phyloP scores from a whole-genome alignment of 2,797 vertebrate genomes.

The Crypturellus tataupa region DNA sequence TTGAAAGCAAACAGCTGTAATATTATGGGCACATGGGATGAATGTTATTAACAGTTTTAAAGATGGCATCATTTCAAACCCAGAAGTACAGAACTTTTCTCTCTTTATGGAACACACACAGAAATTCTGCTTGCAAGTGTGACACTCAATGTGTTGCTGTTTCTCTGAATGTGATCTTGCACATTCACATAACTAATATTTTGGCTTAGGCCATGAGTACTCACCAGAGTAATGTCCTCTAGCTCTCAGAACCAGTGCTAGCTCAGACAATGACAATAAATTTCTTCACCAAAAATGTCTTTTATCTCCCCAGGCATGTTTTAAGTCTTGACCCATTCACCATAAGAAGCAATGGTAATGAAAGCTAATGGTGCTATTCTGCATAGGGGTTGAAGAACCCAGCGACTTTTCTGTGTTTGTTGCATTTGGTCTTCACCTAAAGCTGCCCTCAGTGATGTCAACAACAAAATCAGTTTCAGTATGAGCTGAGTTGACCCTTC shows the following conservation, averaged over 20 bases:
- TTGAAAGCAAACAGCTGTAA: neutral
- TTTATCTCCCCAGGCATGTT: neutral
- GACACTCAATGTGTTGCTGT: neutral
- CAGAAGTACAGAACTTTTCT: neutral
- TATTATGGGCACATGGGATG: neutral
- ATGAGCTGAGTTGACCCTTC: neutral
- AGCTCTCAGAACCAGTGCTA: neutral
- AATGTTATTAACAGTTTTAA: neutral
- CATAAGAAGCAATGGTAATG: neutral
- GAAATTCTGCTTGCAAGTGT: neutral
- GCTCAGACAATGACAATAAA: neutral
- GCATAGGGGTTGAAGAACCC: neutral
- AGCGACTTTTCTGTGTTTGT: neutral
- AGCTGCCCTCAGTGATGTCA: neutral
- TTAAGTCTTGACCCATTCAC: neutral
- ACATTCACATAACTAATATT: neutral
- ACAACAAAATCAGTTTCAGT: neutral
- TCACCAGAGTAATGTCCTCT: neutral
- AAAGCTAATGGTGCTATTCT: neutral
- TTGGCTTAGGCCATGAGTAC: neutral
- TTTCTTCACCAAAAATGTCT: neutral
- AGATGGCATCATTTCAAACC: neutral
- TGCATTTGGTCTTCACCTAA: neutral
- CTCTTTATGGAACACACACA: neutral
- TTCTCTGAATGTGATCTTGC: neutral